Conservation (phyloP, 2,797 vertebrate species). For the Rhyacichthys aspro region DNA sequence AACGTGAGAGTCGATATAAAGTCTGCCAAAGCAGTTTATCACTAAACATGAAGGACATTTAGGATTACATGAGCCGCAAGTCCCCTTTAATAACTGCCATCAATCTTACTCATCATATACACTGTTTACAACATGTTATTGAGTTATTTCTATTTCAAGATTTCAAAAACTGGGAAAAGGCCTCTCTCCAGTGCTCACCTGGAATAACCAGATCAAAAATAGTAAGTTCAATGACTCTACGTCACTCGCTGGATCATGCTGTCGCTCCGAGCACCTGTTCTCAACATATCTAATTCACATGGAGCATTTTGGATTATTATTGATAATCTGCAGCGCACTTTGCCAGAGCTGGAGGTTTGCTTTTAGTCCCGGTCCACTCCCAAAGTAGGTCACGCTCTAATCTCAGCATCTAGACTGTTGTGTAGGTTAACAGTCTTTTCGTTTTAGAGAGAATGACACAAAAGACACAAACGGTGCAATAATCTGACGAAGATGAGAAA, state of each 20-base stretch:
- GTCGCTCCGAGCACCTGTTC: constrained; percentile 59
- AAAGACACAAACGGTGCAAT: neutral
- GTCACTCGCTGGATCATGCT: constrained; percentile 30
- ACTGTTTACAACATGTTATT: too few species aligned
- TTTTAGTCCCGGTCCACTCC: constrained; percentile 70
- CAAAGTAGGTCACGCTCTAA: constrained; percentile 76
- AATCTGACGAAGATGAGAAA: neutral
- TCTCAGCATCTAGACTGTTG: constrained; percentile 63
- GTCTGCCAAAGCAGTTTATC: constrained; percentile 24
- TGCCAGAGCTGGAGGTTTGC: constrained; percentile 71
- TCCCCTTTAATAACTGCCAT: too few species aligned
- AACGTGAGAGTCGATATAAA: constrained; percentile 41
- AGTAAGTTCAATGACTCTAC: constrained; percentile 27
- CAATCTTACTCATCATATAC: too few species aligned
- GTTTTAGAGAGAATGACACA: constrained; percentile 29
- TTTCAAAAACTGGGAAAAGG: neutral
- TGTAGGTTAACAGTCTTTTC: constrained; percentile 62
- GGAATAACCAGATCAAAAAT: constrained; percentile 20
- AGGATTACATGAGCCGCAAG: constrained; percentile 38
- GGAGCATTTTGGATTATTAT: constrained; percentile 76
- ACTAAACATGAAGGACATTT: constrained; percentile 44
- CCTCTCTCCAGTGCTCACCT: neutral
- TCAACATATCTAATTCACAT: constrained; percentile 64
- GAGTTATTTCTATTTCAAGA: too few species aligned
- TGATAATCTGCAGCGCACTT: constrained; percentile 74